These are phyloP conservation scores for Thelaira solivaga DNA, from an alignment of 2,888 invertebrate species.

Conservation along the genomic window DNA sequence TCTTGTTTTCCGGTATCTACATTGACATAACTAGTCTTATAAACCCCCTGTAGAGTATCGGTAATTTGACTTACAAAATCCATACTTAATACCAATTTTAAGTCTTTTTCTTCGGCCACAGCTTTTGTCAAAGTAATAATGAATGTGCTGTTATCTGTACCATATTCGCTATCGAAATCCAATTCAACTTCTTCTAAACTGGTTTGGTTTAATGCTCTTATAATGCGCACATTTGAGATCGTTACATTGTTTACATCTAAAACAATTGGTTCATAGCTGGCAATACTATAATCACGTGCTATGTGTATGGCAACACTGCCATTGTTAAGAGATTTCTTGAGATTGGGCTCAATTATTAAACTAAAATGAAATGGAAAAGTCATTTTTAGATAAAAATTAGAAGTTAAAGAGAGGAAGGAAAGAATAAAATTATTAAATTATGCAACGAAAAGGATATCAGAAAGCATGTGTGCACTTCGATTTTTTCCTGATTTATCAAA, in stretches of 20 bases:
- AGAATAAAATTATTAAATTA: no score
- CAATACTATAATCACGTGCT: conserved; percentile 70
- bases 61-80: conserved; percentile 79
- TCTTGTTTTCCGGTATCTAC: conserved; percentile 72
- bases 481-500: no score
- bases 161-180: conserved; percentile 74
- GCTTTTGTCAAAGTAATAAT: conserved; percentile 69
- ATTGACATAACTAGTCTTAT: conserved; percentile 78
- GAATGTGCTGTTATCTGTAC: conserved; percentile 73
- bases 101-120: conserved; percentile 64
- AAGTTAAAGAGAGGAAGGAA: no score
- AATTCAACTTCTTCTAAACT: conserved; percentile 69
- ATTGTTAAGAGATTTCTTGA: conserved; percentile 71
- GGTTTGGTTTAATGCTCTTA: conserved; percentile 62
- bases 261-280: conserved; percentile 73
- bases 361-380: conserved; percentile 64
- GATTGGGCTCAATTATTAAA: conserved; percentile 75
- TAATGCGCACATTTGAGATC: conserved; percentile 73
- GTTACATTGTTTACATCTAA: conserved; percentile 75
- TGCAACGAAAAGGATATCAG: no score
- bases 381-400: no score
- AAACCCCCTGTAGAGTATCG: conserved; percentile 79
- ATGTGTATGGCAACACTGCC: conserved; percentile 74
- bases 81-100: conserved; percentile 78
- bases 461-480: no score